Percentiles rank a stretch among this genome's conserved stretches.
phyloP scores from a whole-genome alignment of 2,888 invertebrate species.

The Plemyria rubiginata region DNA sequence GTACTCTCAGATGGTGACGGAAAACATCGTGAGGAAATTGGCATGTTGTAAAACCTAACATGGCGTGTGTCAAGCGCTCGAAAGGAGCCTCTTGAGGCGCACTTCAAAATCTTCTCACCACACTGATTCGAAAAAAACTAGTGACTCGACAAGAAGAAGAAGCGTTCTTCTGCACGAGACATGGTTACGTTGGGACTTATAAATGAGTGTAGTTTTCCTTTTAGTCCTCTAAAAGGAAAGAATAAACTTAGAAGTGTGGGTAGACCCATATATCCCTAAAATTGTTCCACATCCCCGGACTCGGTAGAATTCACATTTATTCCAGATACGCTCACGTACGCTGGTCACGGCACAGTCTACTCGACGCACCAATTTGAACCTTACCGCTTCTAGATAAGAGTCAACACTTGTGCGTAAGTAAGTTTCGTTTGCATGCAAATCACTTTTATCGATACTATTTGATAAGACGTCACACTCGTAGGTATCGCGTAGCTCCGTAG shows the following conservation, averaged over 20 bases:
- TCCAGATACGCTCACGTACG: slow-evolving; percentile 30
- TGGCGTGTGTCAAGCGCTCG: no score
- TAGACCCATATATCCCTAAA: slow-evolving; percentile 31
- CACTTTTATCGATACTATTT: slow-evolving; percentile 42
- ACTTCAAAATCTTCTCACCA: no score
- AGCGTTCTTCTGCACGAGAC: no score
- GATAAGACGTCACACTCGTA: slow-evolving; percentile 32
- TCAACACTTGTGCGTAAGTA: slow-evolving; percentile 10
- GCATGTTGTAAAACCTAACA: no score
- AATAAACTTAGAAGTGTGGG: neutral
- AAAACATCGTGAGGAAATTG: no score
- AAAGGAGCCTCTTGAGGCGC: no score
- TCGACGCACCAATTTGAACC: slow-evolving; percentile 27
- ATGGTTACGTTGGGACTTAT: no score
- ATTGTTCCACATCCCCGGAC: slow-evolving; percentile 36
- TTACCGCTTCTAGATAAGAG: slow-evolving; percentile 25
- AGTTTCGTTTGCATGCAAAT: slow-evolving; percentile 47
- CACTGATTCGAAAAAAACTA: no score
- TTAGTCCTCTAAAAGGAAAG: neutral
- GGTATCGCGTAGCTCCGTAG: slow-evolving; percentile 22
- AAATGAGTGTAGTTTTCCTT: no score
- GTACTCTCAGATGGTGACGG: no score
- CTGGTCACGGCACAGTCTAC: slow-evolving; percentile 29
- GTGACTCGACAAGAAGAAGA: no score
- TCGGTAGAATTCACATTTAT: slow-evolving; percentile 37